Evolutionary conservation across 2,888 invertebrate species (phyloP).

Genomic region (Aquatica leii): DNA sequence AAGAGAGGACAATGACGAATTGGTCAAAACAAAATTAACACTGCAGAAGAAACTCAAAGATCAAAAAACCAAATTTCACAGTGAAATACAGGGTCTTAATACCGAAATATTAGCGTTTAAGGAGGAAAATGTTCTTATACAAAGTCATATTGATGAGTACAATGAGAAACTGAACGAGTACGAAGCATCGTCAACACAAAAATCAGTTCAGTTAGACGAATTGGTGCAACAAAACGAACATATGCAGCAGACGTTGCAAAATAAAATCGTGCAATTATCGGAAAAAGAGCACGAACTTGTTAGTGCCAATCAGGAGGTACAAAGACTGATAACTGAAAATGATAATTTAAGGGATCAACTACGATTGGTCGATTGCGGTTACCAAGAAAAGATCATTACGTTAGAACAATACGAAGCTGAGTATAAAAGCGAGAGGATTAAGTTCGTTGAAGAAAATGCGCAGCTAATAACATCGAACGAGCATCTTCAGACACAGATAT

Average conservation of each 20-base stretch:
- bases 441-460: too few species aligned
- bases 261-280: too few species aligned
- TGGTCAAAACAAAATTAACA: constrained; percentile 29
- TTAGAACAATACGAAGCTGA: not conserved
- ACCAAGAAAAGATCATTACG: too few species aligned
- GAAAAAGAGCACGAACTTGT: too few species aligned
- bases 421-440: not conserved
- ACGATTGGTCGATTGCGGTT: too few species aligned
- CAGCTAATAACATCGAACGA: too few species aligned
- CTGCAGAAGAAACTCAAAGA: constrained; percentile 35
- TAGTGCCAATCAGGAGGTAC: too few species aligned
- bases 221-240: too few species aligned
- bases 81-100: constrained; percentile 37
- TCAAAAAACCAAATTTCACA: constrained; percentile 37
- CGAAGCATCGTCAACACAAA: constrained; percentile 12
- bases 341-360: constrained; percentile 15
- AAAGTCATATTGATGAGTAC: constrained; percentile 18
- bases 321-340: not conserved
- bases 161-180: constrained; percentile 23
- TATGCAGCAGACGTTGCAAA: too few species aligned
- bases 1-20: constrained; percentile 11
- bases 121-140: constrained; percentile 17
- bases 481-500: too few species aligned
- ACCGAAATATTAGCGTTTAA: constrained; percentile 15
- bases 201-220: constrained; percentile 38